Conservation (phyloP, 2,888 invertebrate species). For the Volucella zonaria region DNA sequence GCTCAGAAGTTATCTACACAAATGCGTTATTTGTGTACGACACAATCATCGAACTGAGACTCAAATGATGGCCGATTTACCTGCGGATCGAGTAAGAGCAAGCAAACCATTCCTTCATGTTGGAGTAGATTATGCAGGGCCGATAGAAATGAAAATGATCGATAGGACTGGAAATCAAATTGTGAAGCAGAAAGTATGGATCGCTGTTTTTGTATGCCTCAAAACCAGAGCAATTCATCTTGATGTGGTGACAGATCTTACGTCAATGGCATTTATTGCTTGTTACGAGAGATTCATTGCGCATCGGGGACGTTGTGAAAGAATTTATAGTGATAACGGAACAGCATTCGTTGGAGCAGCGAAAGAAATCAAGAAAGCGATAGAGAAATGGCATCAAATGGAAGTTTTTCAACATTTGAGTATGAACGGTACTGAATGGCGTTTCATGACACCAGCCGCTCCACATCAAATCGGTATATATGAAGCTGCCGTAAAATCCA, state of each 20-base stretch:
- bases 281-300: conserved; percentile 70
- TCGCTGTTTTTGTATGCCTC: too few relatives aligned
- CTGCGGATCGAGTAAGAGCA: conserved; percentile 19
- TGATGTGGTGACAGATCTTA: not conserved
- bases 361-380: conserved; percentile 30
- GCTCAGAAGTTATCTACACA: too few relatives aligned
- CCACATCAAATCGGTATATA: conserved; percentile 61
- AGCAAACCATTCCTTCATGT: conserved; percentile 8
- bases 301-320: too few relatives aligned
- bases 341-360: conserved; percentile 75
- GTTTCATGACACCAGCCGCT: conserved; percentile 27
- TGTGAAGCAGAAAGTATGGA: conserved; percentile 5
- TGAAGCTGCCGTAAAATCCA: conserved; percentile 58
- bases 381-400: not conserved
- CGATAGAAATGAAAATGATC: conserved; percentile 2
- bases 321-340: conserved; percentile 40
- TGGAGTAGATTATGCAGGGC: conserved; percentile 6
- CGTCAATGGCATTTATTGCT: conserved; percentile 3
- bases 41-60: not conserved
- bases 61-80: conserved; percentile 42
- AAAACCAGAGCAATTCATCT: conserved; percentile 2
- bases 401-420: conserved; percentile 33
- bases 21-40: too few relatives aligned
- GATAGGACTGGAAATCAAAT: conserved; percentile 16
- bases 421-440: conserved; percentile 33